A percentile compares a stretch with the other conserved stretches of the same genome.
These are phyloP conservation scores for Drosophila parabipectinata DNA, from an alignment of 1,140 invertebrate genomes.

Conservation along the genomic window DNA sequence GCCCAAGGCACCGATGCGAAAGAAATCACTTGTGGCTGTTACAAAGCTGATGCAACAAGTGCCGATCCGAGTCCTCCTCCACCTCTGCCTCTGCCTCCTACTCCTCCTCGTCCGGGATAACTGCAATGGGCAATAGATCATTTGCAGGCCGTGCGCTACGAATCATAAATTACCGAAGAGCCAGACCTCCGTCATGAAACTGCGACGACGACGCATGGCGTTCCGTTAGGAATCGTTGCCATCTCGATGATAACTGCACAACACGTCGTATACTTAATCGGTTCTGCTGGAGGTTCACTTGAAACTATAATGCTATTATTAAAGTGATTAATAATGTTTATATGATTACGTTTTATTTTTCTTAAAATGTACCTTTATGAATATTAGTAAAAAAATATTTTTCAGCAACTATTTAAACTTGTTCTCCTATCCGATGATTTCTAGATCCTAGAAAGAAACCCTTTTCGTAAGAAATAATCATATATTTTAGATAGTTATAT, in stretches of 20 bases:
- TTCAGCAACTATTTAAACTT: too few species aligned
- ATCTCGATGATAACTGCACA: conserved; percentile 69
- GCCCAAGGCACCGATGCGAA: conserved; percentile 26
- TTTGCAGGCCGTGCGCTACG: conserved; percentile 72
- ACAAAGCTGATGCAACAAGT: conserved; percentile 71
- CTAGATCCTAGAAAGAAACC: too few species aligned
- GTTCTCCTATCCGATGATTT: too few species aligned
- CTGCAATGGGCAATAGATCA: conserved; percentile 75
- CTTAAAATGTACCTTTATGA: too few species aligned
- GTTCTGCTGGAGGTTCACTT: conserved; percentile 23
- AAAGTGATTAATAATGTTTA: too few species aligned
- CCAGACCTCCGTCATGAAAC: conserved; percentile 18
- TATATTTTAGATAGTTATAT: too few species aligned
- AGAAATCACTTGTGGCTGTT: conserved; percentile 73
- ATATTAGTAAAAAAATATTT: too few species aligned
- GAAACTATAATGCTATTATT: neutral
- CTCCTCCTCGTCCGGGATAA: conserved; percentile 28
- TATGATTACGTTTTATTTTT: too few species aligned
- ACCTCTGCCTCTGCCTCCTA: neutral
- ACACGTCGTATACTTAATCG: conserved; percentile 81
- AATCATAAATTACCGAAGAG: conserved; percentile 71
- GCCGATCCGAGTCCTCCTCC: conserved; percentile 31
- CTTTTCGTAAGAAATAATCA: too few species aligned
- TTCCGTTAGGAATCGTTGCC: conserved; percentile 68
- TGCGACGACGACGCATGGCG: conserved; percentile 53